Base-by-base conservation (phyloP, 1,140 invertebrate species). In the Bombus fervidus region DNA sequence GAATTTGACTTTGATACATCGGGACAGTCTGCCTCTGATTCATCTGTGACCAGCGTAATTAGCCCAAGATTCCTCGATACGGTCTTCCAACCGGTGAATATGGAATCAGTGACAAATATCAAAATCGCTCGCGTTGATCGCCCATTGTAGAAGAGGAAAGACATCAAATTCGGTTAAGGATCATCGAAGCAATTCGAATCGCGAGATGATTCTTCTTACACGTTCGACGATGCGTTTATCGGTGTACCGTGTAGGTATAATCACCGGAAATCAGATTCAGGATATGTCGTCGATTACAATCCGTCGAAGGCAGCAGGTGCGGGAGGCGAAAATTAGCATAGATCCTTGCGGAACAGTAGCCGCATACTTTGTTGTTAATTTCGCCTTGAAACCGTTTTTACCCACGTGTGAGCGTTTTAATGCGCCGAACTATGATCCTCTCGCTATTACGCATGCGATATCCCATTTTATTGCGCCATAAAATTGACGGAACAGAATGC, bases 391-490 rank as follows among this genome's bases (percentile, higher is more conserved):
- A 41, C 28, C 34, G 39, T 41, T 8, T 31, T 6, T 81, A 79
- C 69, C 77, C 57, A 68, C 82, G 68, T 47, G 37, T 37, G 59
- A 43, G 25, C 66, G 72, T 31, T 47, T 78, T 37, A 68, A 43
- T 62, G 37, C 62, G 53, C 59, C 25, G 31, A 83, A 88, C 76
- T 68, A 31, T 73, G 18, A 31, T 31, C 18, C 79, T 69, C 78
- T 15, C 25, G 66, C 31, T 64, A 41, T 57, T 75, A 66, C 41
- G 57, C 37, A 39, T 28, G 59, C 28, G 78, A 85, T 89, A 73
- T 37, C 66, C 87, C 53, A 57, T 89, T 89, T 89, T 85, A 89
- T 89, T 68, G 28, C 53, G n/a, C 59, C 66, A 34, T 89, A 89
- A 89, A 89, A 68, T 69, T 47, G 37, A 13, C 47, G 77, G 41